Evolutionary conservation across 2,113 vertebrate species (phyloP), one percentile per base, ranked within the genome.

Genomic region (Cranoglanis bouderius): DNA sequence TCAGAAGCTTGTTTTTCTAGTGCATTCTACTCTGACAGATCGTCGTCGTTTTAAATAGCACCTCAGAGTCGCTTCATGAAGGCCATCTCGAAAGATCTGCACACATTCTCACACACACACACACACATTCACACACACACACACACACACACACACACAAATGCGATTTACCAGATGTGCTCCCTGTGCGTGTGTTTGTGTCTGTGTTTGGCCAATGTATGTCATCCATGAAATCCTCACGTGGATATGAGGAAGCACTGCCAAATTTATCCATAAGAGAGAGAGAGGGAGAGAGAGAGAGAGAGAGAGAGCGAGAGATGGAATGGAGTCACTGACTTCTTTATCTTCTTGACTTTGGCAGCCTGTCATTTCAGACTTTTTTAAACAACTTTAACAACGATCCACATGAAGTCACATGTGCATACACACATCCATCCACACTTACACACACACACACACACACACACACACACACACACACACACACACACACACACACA

Each of bases 311-410:
- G 85, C 57, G 88, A 91, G 90, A 91, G 49, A 88, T 93, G 92
- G 92, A 91, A 92, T 82, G 86, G 87, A 93, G 92, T 89, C 90
- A 87, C 90, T 93, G 92, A 89, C 93, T 92, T 90, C 75, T 90
- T 86, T 90, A 92, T 93, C 92, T 91, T 92, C 90, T 92, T 90
- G 89, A 91, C 93, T 91, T 92, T 93, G 94, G 90, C 94, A 94
- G 90, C 78, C 91, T 91, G 90, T 90, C 89, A 87, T 88, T 89
- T 91, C 85, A 75, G 49, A 40, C 55, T 72, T 51, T 57, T 82
- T 82, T 67, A 29, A 49, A 24, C 4, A 82, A 85, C 63, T 19
- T 70, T 35, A 85, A 67, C 29, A 84, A 65, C 26, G 35, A 72
- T 87, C 63, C 89, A 16, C 89, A 88, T 83, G 89, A 83, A 74